Percentiles rank a stretch among this genome's conserved stretches.
Evolutionary conservation across 2,888 invertebrate genomes (phyloP).

Genomic region (Orthosia gothica): DNA sequence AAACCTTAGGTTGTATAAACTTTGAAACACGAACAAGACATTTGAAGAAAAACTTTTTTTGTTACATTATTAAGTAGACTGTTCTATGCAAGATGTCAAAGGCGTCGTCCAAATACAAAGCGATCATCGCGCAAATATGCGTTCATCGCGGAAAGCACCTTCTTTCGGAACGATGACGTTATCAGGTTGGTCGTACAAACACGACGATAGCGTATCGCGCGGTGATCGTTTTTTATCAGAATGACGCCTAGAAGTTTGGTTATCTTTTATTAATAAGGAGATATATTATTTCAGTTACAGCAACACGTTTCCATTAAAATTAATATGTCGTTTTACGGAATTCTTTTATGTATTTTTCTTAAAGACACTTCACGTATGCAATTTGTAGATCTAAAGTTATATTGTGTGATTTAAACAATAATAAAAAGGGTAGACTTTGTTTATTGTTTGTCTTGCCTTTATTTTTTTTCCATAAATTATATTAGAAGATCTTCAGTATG

Average conservation of each 20-base stretch:
- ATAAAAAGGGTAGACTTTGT: constrained; percentile 47
- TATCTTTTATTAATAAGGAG: background rate
- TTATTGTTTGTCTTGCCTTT: constrained; percentile 43
- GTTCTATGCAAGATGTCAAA: background rate
- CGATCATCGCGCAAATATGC: too few relatives aligned
- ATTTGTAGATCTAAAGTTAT: constrained; percentile 1
- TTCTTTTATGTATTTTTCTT: background rate
- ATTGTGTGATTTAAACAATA: constrained; percentile 36
- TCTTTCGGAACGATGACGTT: too few relatives aligned
- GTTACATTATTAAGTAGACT: background rate
- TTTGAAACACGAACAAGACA: constrained; percentile 11
- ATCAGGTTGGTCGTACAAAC: too few relatives aligned
- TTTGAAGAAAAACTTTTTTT: background rate
- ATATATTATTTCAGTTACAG: too few relatives aligned
- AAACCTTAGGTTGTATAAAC: background rate
- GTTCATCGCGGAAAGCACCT: too few relatives aligned
- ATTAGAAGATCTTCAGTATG: background rate
- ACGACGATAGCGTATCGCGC: too few relatives aligned
- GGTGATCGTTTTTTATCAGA: too few relatives aligned
- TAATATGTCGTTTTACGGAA: background rate
- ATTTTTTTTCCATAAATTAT: constrained; percentile 9
- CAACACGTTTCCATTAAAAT: background rate
- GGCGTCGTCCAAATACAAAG: too few relatives aligned
- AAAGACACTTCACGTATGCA: background rate
- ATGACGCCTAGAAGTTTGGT: background rate